Conservation (phyloP, 1,140 invertebrate genomes). For the Nebria ingens region DNA sequence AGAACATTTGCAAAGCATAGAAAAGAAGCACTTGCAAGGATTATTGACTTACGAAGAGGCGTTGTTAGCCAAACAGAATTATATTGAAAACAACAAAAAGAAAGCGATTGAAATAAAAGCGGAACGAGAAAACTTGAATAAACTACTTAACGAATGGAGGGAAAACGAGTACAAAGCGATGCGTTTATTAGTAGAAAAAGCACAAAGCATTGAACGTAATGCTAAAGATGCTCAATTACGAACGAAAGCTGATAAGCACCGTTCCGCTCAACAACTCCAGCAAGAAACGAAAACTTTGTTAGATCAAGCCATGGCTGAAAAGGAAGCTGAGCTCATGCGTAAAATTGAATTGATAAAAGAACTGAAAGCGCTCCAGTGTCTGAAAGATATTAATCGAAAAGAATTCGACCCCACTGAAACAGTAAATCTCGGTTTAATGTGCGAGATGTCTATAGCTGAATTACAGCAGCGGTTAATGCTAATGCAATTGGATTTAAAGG, state of each 20-base stretch:
- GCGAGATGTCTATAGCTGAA: slow-evolving; percentile 48
- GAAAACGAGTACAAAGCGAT: slow-evolving; percentile 36
- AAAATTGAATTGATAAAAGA: slow-evolving; percentile 42
- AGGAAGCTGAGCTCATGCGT: slow-evolving; percentile 37
- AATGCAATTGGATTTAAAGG: slow-evolving; percentile 37
- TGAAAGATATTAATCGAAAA: slow-evolving; percentile 26
- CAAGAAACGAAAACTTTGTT: slow-evolving; percentile 35
- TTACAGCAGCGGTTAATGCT: slow-evolving; percentile 38
- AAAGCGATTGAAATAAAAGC: slow-evolving; percentile 39
- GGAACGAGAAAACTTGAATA: slow-evolving; percentile 36
- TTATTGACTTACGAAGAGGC: slow-evolving; percentile 44
- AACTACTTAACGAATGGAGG: slow-evolving; percentile 39
- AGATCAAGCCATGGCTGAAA: slow-evolving; percentile 31
- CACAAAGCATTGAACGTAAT: slow-evolving; percentile 35
- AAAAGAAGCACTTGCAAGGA: slow-evolving; percentile 44
- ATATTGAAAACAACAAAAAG: slow-evolving; percentile 36
- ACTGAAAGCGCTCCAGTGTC: slow-evolving; percentile 39
- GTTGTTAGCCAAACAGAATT: slow-evolving; percentile 38
- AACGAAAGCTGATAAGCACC: slow-evolving; percentile 33
- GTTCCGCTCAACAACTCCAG: slow-evolving; percentile 34
- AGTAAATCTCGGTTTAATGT: slow-evolving; percentile 40
- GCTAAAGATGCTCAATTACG: slow-evolving; percentile 37
- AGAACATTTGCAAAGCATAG: slow-evolving; percentile 38
- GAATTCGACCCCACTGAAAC: slow-evolving; percentile 44
- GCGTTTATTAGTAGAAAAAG: slow-evolving; percentile 34